A percentile compares a stretch with the other conserved stretches of the same genome.
These are phyloP conservation scores for Artibeus jamaicensis DNA, from an alignment of 2,797 vertebrate species.

Conservation along the genomic window DNA sequence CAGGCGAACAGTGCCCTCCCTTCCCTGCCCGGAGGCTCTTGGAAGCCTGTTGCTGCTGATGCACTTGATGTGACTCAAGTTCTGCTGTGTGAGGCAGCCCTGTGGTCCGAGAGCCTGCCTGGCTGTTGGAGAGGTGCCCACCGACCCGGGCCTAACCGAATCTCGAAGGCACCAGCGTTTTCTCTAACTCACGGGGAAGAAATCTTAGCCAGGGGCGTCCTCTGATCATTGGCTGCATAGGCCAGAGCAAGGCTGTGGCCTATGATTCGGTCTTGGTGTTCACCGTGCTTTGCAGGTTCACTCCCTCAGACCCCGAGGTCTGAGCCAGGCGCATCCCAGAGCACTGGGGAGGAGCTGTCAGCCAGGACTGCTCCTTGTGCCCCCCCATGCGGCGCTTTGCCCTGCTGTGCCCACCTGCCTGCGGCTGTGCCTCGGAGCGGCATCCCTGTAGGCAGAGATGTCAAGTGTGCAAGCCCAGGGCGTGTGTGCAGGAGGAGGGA, in stretches of 20 bases:
- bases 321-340: background rate
- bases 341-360: background rate
- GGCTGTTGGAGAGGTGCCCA: background rate
- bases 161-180: background rate
- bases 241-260: background rate
- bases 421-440: background rate
- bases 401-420: too few species aligned
- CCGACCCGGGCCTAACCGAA: background rate
- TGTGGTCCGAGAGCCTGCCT: background rate
- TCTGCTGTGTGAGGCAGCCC: background rate
- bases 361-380: rapidly evolving
- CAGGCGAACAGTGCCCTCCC: background rate
- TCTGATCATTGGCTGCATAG: background rate
- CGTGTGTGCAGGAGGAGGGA: background rate
- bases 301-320: background rate
- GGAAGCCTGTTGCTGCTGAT: background rate
- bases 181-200: background rate
- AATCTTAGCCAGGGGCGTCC: background rate
- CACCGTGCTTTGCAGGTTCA: background rate
- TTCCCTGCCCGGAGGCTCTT: background rate
- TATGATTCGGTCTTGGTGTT: background rate
- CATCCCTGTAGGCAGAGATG: background rate
- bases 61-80: background rate
- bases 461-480: background rate
- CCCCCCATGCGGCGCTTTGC: background rate